Base-by-base conservation (phyloP, 2,797 vertebrate genomes). In the Falco novaeseelandiae region DNA sequence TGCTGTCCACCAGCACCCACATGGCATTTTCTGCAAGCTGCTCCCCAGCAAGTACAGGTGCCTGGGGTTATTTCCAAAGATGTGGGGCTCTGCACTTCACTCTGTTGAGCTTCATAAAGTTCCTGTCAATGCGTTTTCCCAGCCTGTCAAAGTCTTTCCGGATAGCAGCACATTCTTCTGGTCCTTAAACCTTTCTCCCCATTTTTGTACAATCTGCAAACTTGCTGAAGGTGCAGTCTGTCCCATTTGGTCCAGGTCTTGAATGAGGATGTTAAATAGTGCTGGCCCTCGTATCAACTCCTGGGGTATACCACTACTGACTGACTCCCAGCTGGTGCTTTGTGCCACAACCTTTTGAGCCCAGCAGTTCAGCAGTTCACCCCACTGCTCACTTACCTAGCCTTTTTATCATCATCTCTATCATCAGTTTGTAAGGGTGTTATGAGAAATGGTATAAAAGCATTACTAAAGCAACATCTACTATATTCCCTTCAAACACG, bases 401-500 rank as follows among this genome's bases (percentile, higher is more conserved):
- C 16, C 8, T 23, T 26, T 40, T 8, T 54, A 22, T 40, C 21
- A 27, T 38, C 21, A 29, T 14, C 4, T 54, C 44, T 40, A 40
- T 38, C 4, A n/a, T 34, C 40, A 40, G 13, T 26, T 67, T 54
- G 29, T 82, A 14, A 61, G 57, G 12, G 63, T 58, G 20, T 14
- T 46, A 38, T 26, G 21, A 66, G 17, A 51, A 6, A 38, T 7
- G 25, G 11, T 59, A 38, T 38, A 44, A 66, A 42, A 65, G 4
- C 14, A 30, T 72, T 38, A 38, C 19, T 22, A 21, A 67, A 46
- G 27, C 5, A 32, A 63, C 10, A n/a, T 44, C 19, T 26, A 63
- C 36, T 42, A 18, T 0, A 0, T 20, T 76, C 12, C 14, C 32
- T 49, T 70, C 11, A n/a, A 51, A 44, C 17, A 29, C 13, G 13